A percentile compares a stretch with the other conserved stretches of the same genome.
phyloP scores from a whole-genome alignment of 2,113 vertebrate species.

The Anarrhichthys ocellatus region DNA sequence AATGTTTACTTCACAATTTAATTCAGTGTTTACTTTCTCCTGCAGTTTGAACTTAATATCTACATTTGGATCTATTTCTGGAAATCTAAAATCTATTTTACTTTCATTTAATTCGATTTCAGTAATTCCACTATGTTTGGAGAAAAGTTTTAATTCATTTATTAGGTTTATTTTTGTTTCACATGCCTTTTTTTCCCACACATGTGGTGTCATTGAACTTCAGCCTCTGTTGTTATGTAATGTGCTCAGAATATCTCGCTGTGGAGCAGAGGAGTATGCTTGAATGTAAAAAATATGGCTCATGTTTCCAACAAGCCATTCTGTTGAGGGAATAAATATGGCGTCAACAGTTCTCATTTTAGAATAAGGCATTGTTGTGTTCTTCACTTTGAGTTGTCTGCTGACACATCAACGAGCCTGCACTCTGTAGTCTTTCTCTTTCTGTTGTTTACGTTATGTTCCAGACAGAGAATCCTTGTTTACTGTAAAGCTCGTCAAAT shows the following conservation, averaged over 20 bases:
- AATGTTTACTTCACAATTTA: not conserved
- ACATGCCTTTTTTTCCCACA: constrained; percentile 19
- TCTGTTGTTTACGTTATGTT: not conserved
- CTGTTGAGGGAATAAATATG: constrained; percentile 29
- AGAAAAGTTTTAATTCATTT: not conserved
- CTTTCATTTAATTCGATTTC: not conserved
- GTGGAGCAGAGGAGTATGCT: constrained; percentile 52
- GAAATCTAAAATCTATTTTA: not conserved
- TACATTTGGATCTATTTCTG: not conserved
- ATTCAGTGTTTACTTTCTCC: not conserved
- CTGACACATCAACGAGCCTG: not conserved
- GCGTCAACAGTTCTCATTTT: constrained; percentile 19
- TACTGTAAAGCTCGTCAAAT: not conserved
- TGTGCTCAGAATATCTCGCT: constrained; percentile 55
- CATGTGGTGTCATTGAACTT: constrained; percentile 55
- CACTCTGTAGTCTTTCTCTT: not conserved
- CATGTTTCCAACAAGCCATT: constrained; percentile 10
- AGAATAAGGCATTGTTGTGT: constrained; percentile 8
- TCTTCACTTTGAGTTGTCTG: not conserved
- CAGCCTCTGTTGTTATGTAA: constrained; percentile 59
- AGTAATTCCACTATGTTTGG: not conserved
- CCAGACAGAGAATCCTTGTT: not conserved
- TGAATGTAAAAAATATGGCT: constrained; percentile 46
- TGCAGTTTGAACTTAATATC: not conserved
- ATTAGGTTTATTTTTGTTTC: constrained; percentile 24